These are phyloP conservation scores for Sesamia inferens DNA, from an alignment of 2,888 invertebrate species.

Conservation along the genomic window DNA sequence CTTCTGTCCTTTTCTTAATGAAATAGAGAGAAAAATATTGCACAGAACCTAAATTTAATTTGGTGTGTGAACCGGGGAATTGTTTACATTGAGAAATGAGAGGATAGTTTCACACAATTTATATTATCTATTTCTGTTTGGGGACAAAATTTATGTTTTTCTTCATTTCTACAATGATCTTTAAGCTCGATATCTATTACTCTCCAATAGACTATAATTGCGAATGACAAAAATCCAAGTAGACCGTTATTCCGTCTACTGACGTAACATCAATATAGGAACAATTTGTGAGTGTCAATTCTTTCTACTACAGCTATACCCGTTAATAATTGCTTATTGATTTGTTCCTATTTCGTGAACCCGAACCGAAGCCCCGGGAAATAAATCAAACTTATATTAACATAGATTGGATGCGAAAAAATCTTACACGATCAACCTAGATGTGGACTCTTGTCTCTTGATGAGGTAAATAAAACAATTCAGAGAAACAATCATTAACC, in stretches of 20 bases:
- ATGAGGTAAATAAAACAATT: background rate
- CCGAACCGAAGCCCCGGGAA: background rate
- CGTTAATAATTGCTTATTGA: conserved; percentile 51
- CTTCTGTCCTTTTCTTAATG: too few relatives aligned
- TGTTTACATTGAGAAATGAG: background rate
- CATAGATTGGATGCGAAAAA: background rate
- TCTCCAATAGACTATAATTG: conserved; percentile 44
- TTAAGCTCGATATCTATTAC: conserved; percentile 6
- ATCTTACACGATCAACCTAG: background rate
- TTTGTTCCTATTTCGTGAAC: conserved; percentile 34
- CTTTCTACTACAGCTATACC: conserved; percentile 26
- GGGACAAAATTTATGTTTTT: background rate
- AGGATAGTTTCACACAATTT: background rate
- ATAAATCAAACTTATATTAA: conserved; percentile 12
- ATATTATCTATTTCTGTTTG: background rate
- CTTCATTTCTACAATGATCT: conserved; percentile 17
- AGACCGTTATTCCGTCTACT: conserved; percentile 20
- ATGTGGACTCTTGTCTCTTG: background rate
- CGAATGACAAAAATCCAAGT: conserved; percentile 18
- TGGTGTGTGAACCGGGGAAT: too few relatives aligned
- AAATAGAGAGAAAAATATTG: too few relatives aligned
- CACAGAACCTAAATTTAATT: too few relatives aligned
- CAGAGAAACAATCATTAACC: background rate
- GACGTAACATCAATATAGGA: conserved; percentile 23
- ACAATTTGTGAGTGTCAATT: conserved; percentile 45